These are phyloP conservation scores for Eretmochelys imbricata DNA, from an alignment of 2,113 vertebrate species.

Conservation along the genomic window DNA sequence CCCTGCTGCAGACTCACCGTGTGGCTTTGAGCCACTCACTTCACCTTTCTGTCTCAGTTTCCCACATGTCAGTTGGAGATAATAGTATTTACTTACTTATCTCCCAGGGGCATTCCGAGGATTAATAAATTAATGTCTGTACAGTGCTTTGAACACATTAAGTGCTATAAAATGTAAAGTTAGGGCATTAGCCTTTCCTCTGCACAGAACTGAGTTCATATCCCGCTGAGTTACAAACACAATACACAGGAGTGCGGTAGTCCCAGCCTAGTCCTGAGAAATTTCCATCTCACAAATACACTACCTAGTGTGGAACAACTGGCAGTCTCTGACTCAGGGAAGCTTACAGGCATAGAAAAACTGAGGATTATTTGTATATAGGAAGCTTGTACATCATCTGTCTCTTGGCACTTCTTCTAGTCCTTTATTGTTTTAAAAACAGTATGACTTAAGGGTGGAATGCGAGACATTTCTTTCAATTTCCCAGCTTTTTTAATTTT, in stretches of 20 bases:
- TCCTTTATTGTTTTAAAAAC: not conserved
- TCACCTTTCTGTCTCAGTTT: not conserved
- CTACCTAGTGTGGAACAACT: not conserved
- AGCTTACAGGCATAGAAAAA: not conserved
- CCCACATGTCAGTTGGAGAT: not conserved
- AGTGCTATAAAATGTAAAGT: not conserved
- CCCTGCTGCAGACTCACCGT: not conserved
- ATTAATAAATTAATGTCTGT: not conserved
- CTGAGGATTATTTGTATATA: not conserved
- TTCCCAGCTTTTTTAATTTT: not conserved
- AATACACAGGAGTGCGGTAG: not conserved
- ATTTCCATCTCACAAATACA: not conserved
- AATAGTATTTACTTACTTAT: not conserved
- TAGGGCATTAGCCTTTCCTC: not conserved
- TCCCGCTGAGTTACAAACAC: not conserved
- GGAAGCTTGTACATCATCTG: not conserved
- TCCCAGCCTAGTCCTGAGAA: not conserved
- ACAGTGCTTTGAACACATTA: not conserved
- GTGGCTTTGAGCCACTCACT: not conserved
- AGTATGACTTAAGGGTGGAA: not conserved
- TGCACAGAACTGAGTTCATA: not conserved
- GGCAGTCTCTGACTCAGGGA: not conserved
- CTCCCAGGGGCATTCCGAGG: not conserved
- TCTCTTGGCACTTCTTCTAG: not conserved
- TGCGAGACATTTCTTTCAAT: not conserved